Percentiles rank a stretch among this genome's conserved stretches.
phyloP scores from a whole-genome alignment of 2,797 vertebrate genomes.

The Florisuga fusca region DNA sequence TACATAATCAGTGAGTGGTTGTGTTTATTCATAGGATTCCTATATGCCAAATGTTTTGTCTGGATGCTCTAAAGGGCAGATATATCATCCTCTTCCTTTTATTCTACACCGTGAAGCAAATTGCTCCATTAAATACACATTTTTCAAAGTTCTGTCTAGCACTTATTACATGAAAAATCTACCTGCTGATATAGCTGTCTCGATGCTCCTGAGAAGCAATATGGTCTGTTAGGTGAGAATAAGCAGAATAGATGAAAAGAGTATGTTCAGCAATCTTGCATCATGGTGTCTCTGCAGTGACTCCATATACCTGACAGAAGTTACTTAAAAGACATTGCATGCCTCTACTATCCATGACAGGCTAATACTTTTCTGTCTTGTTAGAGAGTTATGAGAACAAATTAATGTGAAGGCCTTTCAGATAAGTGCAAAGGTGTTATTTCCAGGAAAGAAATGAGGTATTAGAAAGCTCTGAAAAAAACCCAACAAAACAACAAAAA shows the following conservation, averaged over 20 bases:
- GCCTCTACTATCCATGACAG: neutral
- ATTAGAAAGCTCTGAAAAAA: neutral
- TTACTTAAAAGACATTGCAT: neutral
- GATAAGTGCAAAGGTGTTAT: neutral
- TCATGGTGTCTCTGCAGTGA: neutral
- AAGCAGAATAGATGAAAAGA: neutral
- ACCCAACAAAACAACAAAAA: neutral
- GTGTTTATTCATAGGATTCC: neutral
- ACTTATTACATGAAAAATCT: neutral
- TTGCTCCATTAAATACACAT: neutral
- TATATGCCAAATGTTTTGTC: neutral
- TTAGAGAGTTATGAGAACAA: neutral
- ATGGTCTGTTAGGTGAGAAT: neutral
- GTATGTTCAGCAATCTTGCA: neutral
- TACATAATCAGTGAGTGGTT: neutral
- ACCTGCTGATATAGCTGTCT: neutral
- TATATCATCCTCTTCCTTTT: neutral
- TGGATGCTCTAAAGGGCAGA: neutral
- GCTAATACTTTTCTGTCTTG: neutral
- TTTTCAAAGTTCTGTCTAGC: neutral
- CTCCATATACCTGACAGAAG: neutral
- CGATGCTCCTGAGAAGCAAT: neutral
- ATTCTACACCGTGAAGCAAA: neutral
- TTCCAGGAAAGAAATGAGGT: neutral
- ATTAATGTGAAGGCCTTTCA: neutral